Evolutionary conservation across 2,113 vertebrate species (phyloP).

Genomic region (Empidonax alnorum): DNA sequence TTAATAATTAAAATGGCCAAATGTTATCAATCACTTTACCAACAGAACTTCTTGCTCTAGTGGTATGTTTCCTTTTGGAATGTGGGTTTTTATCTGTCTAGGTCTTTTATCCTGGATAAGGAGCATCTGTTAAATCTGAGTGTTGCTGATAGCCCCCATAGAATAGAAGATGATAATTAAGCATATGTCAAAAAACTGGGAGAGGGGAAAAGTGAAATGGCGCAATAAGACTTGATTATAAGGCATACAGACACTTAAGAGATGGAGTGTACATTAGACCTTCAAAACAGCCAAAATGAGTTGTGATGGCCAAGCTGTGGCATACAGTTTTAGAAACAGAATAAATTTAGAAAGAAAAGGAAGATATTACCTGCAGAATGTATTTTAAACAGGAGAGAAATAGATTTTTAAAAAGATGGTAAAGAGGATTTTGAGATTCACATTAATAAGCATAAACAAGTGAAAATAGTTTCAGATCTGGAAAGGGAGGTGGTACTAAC

Average conservation of each 20-base stretch:
- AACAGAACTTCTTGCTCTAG: background rate
- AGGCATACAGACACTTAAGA: background rate
- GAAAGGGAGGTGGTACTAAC: background rate
- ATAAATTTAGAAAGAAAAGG: background rate
- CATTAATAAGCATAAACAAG: background rate
- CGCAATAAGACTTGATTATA: background rate
- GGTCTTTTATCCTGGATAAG: background rate
- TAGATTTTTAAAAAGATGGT: background rate
- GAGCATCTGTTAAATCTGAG: background rate
- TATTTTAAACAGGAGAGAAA: background rate
- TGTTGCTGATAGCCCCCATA: background rate
- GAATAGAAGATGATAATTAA: background rate
- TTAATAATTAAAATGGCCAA: background rate
- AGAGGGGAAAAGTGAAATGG: background rate
- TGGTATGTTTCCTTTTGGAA: background rate
- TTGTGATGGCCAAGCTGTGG: background rate
- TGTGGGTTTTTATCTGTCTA: background rate
- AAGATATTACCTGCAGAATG: background rate
- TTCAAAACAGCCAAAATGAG: background rate
- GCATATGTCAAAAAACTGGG: background rate
- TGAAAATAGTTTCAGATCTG: background rate
- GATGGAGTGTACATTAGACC: background rate
- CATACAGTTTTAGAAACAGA: background rate
- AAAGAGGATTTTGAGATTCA: background rate
- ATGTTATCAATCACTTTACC: background rate